Conservation (phyloP, 1,140 invertebrate genomes). For the Laupala kohalensis region DNA sequence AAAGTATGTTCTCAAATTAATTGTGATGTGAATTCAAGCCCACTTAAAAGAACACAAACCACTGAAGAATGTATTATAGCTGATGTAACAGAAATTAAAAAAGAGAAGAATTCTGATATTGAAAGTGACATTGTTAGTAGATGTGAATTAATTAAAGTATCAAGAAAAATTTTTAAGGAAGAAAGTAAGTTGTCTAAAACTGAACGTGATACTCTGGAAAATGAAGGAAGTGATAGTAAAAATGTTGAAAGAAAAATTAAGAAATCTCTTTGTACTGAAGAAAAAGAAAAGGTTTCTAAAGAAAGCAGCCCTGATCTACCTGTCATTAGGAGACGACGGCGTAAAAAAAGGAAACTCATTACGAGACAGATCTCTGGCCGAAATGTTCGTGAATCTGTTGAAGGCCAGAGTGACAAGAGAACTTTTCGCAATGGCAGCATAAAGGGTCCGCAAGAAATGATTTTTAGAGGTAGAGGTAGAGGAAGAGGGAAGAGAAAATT, state of each 20-base stretch:
- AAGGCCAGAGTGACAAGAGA: not conserved
- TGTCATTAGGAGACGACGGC: not conserved
- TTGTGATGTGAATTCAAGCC: too few relatives aligned
- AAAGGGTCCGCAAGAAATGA: not conserved
- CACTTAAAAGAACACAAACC: too few relatives aligned
- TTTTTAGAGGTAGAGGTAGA: not conserved
- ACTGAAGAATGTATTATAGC: too few relatives aligned
- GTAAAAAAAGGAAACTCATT: not conserved
- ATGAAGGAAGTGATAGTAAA: not conserved
- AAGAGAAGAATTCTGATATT: not conserved
- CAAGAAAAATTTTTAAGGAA: not conserved
- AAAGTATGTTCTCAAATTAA: too few relatives aligned
- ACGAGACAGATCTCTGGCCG: not conserved
- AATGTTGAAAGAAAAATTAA: slow-evolving; percentile 9
- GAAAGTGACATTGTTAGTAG: not conserved
- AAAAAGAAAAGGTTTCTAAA: slow-evolving; percentile 11
- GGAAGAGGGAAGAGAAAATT: not conserved
- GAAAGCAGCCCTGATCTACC: slow-evolving; percentile 1
- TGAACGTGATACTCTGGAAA: not conserved
- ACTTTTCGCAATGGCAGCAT: not conserved
- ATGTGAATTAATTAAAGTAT: not conserved
- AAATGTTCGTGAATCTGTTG: too few relatives aligned
- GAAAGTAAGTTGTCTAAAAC: slow-evolving; percentile 11
- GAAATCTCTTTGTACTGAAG: slow-evolving; percentile 4
- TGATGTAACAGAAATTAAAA: not conserved